These are phyloP conservation scores for Acrobasis suavella DNA, from an alignment of 2,888 invertebrate species.

Conservation along the genomic window DNA sequence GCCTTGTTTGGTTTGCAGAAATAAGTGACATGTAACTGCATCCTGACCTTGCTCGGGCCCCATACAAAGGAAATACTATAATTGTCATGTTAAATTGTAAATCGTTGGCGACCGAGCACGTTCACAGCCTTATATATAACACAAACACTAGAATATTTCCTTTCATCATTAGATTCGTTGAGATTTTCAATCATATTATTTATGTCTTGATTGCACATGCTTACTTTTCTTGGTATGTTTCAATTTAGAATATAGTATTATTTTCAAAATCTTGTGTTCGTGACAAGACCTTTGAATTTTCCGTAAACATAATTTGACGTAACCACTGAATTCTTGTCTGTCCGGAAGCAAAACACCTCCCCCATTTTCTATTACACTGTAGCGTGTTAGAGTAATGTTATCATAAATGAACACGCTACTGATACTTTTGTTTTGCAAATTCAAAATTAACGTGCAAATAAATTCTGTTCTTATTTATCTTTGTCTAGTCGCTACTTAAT, in stretches of 20 bases:
- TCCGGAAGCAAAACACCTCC: conserved; percentile 12
- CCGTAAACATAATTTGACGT: conserved; percentile 11
- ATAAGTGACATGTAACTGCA: conserved; percentile 60
- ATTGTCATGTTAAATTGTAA: conserved; percentile 20
- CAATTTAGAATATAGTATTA: not conserved
- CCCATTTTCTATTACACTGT: conserved; percentile 20
- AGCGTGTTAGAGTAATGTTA: conserved; percentile 38
- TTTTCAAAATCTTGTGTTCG: not conserved
- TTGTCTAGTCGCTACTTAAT: conserved; percentile 37
- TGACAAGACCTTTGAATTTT: conserved; percentile 16
- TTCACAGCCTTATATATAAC: conserved; percentile 8
- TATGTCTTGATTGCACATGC: conserved; percentile 1
- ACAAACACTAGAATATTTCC: conserved; percentile 14
- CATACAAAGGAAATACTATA: conserved; percentile 29
- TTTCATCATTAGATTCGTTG: conserved; percentile 1
- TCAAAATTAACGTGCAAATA: conserved; percentile 42
- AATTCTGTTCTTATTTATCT: conserved; percentile 45
- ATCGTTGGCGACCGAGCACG: conserved; percentile 11
- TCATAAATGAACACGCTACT: conserved; percentile 45
- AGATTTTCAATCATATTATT: conserved; percentile 10
- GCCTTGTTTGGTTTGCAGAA: conserved; percentile 66
- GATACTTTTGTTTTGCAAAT: conserved; percentile 46
- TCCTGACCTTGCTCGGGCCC: conserved; percentile 48
- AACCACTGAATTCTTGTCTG: conserved; percentile 15
- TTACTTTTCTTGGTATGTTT: not conserved